Evolutionary conservation across 2,888 invertebrate species (phyloP), one percentile per base, ranked within the genome.

Genomic region (Drosophila gaucha): DNA sequence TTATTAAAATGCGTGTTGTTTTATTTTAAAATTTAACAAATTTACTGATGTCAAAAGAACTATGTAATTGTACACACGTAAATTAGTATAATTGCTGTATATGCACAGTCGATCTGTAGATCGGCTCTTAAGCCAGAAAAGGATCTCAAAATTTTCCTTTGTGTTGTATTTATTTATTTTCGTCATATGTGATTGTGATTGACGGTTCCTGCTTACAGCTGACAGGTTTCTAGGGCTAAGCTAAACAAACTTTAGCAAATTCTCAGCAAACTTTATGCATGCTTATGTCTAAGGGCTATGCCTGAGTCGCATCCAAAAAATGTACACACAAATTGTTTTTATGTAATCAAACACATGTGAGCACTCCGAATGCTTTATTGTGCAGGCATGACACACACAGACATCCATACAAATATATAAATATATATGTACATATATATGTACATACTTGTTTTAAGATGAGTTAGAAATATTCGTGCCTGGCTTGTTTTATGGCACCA

Each of bases 401-500:
- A 59, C 10, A 41, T 5, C 16, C 8, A 49, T 8, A 33, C n/a
- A 30, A 8, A n/a, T 4, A 43, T 22, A 16, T 16, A 38, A 3
- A 44, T 26, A 14, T 10, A 3, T 30, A n/a, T 18, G 12, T 9
- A 1, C 30, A n/a, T 5, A 31, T n/a, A 5, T 18, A 30, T 20
- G 22, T 14, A 43, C 22, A 38, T 20, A 35, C 49, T 71, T 75
- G 67, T 66, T 73, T 78, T 73, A 74, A 79, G 67, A 83, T 83
- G 80, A 79, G 83, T 79, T 83, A 68, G 85, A 80, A 83, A 73
- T 74, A 74, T 84, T 74, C 54, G 78, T 80, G 86, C 74, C 79
- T 73, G 75, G 79, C 83, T 87, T 83, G 80, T 83, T 85, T 85
- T 85, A 85, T 85, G 86, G 78, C 73, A 69, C 78, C 87, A 85